A percentile compares a stretch with the other conserved stretches of the same genome.
These are phyloP conservation scores for Decapterus maruadsi DNA, from an alignment of 2,797 vertebrate species.

Conservation along the genomic window DNA sequence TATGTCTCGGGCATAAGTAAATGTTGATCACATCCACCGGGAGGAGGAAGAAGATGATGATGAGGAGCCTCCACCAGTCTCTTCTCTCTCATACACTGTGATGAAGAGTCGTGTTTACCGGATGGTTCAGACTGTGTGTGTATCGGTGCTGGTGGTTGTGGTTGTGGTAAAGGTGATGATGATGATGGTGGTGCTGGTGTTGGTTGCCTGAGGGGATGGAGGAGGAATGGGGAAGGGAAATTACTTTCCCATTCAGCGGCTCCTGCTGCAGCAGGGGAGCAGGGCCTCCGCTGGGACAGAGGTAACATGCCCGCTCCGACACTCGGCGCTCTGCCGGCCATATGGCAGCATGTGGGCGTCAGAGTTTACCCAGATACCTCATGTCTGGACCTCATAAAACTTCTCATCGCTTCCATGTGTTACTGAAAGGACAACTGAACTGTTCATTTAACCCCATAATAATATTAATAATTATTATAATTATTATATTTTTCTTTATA, in stretches of 20 bases:
- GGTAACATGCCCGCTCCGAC: slow-evolving; percentile 43
- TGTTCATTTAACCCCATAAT: neutral
- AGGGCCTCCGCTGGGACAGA: slow-evolving; percentile 65
- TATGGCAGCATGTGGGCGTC: slow-evolving; percentile 71
- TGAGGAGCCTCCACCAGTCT: neutral
- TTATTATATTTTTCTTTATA: neutral
- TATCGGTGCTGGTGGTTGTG: too few species aligned
- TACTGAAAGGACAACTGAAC: neutral
- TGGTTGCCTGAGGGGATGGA: slow-evolving; percentile 54
- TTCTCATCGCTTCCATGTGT: neutral
- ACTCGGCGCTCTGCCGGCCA: slow-evolving; percentile 63
- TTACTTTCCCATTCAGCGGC: slow-evolving; percentile 42
- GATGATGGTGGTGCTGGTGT: neutral
- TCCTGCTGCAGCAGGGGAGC: slow-evolving; percentile 54
- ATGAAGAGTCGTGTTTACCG: neutral
- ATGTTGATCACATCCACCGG: neutral
- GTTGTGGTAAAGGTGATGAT: too few species aligned
- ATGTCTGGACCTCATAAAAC: slow-evolving; percentile 38
- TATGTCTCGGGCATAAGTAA: neutral
- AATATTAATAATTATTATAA: neutral
- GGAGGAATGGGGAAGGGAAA: slow-evolving; percentile 52
- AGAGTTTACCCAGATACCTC: slow-evolving; percentile 22
- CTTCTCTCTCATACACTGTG: neutral
- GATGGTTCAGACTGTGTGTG: neutral
- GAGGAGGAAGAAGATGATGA: too few species aligned